Conservation (phyloP, 1,140 invertebrate genomes). For the Drosophila seguyi region DNA sequence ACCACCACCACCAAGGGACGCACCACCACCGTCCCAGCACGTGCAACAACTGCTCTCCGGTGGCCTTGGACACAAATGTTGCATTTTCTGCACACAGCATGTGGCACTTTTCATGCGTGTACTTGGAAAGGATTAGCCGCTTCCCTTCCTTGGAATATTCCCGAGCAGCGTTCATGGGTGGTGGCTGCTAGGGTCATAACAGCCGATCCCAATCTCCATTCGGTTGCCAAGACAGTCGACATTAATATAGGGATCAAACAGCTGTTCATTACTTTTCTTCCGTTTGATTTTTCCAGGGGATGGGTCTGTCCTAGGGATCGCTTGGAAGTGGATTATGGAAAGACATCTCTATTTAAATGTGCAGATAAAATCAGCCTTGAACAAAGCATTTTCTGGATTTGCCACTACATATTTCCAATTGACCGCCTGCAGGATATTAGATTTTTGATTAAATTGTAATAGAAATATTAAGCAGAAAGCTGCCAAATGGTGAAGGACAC, state of each 20-base stretch:
- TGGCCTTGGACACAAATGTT: constrained; percentile 83
- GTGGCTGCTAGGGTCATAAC: constrained; percentile 42
- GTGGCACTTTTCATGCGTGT: constrained; percentile 66
- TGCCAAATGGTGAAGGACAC: background rate
- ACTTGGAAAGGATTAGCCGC: constrained; percentile 72
- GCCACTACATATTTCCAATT: background rate
- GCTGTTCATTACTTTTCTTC: constrained; percentile 43
- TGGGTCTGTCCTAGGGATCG: background rate
- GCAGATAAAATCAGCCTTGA: background rate
- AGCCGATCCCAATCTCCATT: constrained; percentile 31
- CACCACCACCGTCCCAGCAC: constrained; percentile 37
- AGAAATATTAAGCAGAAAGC: background rate
- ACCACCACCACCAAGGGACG: constrained; percentile 25
- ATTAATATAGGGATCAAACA: constrained; percentile 40
- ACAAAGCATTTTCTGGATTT: background rate
- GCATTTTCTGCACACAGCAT: constrained; percentile 74
- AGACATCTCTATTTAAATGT: background rate
- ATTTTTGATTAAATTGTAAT: background rate
- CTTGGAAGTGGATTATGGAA: no score
- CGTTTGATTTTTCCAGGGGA: background rate
- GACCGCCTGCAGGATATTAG: no score
- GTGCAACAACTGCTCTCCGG: constrained; percentile 41
- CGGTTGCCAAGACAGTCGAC: constrained; percentile 37
- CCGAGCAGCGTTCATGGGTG: constrained; percentile 17
- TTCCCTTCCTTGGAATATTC: constrained; percentile 26